Evolutionary conservation across 2,113 vertebrate genomes (phyloP), one percentile per base, ranked within the genome.

Genomic region (Labrus mixtus): DNA sequence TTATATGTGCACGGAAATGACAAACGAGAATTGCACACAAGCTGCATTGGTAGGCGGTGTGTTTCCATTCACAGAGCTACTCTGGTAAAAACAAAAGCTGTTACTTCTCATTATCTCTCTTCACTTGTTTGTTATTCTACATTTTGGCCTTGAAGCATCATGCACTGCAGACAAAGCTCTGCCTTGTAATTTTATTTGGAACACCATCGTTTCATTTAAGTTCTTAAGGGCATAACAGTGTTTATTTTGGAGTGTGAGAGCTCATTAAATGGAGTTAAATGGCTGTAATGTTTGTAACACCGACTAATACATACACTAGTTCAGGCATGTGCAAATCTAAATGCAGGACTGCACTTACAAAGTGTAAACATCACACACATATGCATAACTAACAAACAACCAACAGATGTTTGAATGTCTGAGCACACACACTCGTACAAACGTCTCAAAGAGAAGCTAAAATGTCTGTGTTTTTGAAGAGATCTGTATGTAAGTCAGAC

Each of bases 231-330:
- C 60, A 82, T 82, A 84, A 65, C 41, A 69, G 43, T 4, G 8
- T 78, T 74, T 65, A 64, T 80, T 82, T 46, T 61, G 57, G 51
- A 76, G 36, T 33, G 20, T 0, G 1, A 23, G 56, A 68, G 76
- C 71, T 73, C 5, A 51, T 67, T 13, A 25, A 81, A 54, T 70
- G 33, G 65, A 78, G 66, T 80, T 65, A 71, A 85, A 79, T 37
- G 46, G 61, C 48, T 19, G 46, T 54, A 46, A 70, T 55, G 62
- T 68, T 74, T 51, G 45, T 25, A 71, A 66, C 37, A 23, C 39
- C 51, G 19, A 37, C 20, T 7, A 25, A 39, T 19, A 57, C 43
- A 17, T n/a, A n/a, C 36, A 37, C 20, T 39, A 6, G 23, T 25
- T 2, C 36, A 22, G 5, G 3, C 23, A 36, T 0, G 1, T 10